Percentiles rank a stretch among this genome's conserved stretches.
Conservation (phyloP, 2,113 vertebrate genomes). For the Parotia lawesii region DNA sequence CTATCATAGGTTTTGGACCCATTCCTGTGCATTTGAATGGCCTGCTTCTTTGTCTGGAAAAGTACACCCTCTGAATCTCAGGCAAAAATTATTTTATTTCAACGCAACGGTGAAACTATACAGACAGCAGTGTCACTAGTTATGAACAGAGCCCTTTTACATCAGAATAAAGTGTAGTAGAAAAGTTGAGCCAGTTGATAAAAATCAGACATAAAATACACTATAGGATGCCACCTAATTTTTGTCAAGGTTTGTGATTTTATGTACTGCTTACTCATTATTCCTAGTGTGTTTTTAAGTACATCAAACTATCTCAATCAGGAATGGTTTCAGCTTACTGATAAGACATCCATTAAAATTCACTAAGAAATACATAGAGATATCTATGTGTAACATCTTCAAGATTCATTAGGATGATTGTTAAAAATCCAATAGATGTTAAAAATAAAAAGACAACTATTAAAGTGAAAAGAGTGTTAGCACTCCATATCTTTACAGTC, state of each 20-base stretch:
- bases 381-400: background rate
- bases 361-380: background rate
- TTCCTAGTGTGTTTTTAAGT: conserved; percentile 18
- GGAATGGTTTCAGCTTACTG: background rate
- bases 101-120: background rate
- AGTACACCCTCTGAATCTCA: background rate
- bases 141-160: background rate
- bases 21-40: background rate
- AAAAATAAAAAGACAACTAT: conserved; percentile 5
- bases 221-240: background rate
- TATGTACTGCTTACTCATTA: conserved; percentile 32
- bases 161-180: background rate
- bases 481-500: background rate
- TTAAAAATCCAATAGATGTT: conserved; percentile 19
- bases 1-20: background rate
- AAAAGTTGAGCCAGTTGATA: background rate
- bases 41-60: background rate
- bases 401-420: conserved; percentile 14
- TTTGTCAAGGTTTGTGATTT: conserved; percentile 23
- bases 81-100: background rate
- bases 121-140: background rate
- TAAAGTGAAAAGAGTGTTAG: background rate
- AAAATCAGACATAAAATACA: background rate
- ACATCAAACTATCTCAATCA: background rate
- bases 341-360: conserved; percentile 26